Evolutionary conservation across 2,113 vertebrate genomes (phyloP).

Genomic region (Hepsetus odoe): DNA sequence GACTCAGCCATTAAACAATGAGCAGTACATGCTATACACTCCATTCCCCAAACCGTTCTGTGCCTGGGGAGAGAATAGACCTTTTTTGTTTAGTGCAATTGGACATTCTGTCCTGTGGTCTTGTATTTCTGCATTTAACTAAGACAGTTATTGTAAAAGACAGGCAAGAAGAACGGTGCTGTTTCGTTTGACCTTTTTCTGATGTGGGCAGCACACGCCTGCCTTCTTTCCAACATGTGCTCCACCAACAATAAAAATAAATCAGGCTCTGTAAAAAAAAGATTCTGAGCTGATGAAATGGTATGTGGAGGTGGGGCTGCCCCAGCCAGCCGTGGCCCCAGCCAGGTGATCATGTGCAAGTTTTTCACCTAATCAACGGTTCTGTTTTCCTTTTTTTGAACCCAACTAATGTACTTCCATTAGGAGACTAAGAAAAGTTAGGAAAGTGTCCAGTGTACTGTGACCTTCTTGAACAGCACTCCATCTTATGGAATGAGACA

Average conservation of each 20-base stretch:
- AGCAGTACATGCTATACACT: neutral
- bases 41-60: neutral
- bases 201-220: neutral
- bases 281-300: neutral
- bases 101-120: conserved; percentile 16
- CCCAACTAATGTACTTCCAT: neutral
- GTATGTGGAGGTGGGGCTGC: neutral
- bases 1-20: conserved; percentile 14
- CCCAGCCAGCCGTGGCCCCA: neutral
- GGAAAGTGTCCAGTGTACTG: neutral
- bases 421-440: neutral
- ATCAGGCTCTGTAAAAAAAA: neutral
- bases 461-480: neutral
- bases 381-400: conserved; percentile 6
- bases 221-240: conserved; percentile 6
- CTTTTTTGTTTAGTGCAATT: conserved; percentile 16
- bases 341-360: conserved; percentile 8
- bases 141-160: conserved; percentile 27
- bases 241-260: conserved; percentile 21
- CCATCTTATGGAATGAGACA: neutral
- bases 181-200: conserved; percentile 6
- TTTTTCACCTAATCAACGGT: conserved; percentile 9
- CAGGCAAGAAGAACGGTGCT: conserved; percentile 15
- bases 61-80: conserved; percentile 10
- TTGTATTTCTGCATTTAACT: conserved; percentile 36